A percentile compares a stretch with the other conserved stretches of the same genome.
phyloP scores from a whole-genome alignment of 1,140 invertebrate genomes.

The Samia ricini region DNA sequence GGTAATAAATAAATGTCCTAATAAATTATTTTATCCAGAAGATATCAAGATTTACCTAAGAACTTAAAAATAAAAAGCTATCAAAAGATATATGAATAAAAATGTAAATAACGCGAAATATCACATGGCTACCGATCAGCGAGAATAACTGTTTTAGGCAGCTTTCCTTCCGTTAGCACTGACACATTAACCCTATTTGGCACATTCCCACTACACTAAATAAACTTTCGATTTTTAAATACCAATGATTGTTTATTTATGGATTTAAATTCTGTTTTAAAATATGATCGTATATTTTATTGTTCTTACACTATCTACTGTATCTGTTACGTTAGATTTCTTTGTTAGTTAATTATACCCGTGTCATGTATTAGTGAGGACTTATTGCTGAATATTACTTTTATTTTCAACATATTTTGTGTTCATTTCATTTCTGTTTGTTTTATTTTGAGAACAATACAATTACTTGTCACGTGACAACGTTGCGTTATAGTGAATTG shows the following conservation, averaged over 20 bases:
- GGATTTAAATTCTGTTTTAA: neutral
- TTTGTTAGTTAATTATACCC: too few relatives aligned
- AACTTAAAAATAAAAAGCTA: neutral
- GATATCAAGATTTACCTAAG: too few relatives aligned
- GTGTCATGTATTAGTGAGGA: too few relatives aligned
- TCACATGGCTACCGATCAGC: neutral
- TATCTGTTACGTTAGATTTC: too few relatives aligned
- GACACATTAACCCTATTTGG: slow-evolving; percentile 50
- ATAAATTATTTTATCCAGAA: too few relatives aligned
- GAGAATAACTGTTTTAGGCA: slow-evolving; percentile 1
- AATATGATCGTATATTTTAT: neutral
- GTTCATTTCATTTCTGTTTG: neutral
- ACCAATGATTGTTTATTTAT: neutral
- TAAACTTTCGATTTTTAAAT: slow-evolving; percentile 48
- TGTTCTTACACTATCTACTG: neutral
- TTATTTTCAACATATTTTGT: neutral
- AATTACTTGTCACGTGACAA: neutral
- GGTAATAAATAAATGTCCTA: neutral
- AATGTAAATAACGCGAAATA: neutral
- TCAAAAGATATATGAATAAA: neutral
- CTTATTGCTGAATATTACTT: too few relatives aligned
- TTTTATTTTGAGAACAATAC: neutral
- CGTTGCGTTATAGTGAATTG: neutral
- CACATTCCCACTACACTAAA: slow-evolving; percentile 26
- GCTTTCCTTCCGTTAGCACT: slow-evolving; percentile 51